Evolutionary conservation across 2,888 invertebrate species (phyloP).

Genomic region (Tanypteryx hageni): DNA sequence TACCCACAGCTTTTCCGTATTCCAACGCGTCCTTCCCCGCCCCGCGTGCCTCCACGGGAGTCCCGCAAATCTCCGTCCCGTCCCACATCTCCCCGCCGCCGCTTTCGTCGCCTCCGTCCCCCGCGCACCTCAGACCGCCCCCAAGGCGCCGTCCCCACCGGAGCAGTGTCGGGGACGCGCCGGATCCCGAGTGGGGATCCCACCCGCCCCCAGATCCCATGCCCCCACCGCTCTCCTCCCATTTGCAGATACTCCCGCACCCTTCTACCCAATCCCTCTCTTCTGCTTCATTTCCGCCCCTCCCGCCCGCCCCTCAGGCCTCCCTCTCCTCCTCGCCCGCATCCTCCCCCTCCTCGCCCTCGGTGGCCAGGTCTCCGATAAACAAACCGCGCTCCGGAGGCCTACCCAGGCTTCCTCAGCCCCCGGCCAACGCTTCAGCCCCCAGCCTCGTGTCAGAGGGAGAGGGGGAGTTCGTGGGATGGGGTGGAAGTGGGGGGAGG

Average conservation of each 20-base stretch:
- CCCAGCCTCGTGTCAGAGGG: slow-evolving; percentile 62
- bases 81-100: not conserved
- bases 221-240: not conserved
- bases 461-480: slow-evolving; percentile 63
- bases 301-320: slow-evolving; percentile 37
- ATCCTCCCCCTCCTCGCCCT: slow-evolving; percentile 16
- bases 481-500: slow-evolving; percentile 38
- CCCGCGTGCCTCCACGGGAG: slow-evolving; percentile 46
- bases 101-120: not conserved
- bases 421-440: slow-evolving; percentile 41
- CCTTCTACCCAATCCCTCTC: slow-evolving; percentile 12
- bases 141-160: not conserved
- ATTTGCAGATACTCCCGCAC: slow-evolving; percentile 38
- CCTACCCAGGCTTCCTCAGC: slow-evolving; percentile 17
- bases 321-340: slow-evolving; percentile 37
- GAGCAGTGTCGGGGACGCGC: not conserved
- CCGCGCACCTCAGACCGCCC: slow-evolving; percentile 4
- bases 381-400: slow-evolving; percentile 21
- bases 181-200: slow-evolving; percentile 19
- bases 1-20: not conserved
- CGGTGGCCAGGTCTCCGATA: slow-evolving; percentile 49
- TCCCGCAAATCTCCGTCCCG: slow-evolving; percentile 42
- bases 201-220: slow-evolving; percentile 41
- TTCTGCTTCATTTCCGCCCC: not conserved
- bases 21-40: not conserved